Conservation (phyloP, 2,113 vertebrate species). For the Notarius lentiginosus region DNA sequence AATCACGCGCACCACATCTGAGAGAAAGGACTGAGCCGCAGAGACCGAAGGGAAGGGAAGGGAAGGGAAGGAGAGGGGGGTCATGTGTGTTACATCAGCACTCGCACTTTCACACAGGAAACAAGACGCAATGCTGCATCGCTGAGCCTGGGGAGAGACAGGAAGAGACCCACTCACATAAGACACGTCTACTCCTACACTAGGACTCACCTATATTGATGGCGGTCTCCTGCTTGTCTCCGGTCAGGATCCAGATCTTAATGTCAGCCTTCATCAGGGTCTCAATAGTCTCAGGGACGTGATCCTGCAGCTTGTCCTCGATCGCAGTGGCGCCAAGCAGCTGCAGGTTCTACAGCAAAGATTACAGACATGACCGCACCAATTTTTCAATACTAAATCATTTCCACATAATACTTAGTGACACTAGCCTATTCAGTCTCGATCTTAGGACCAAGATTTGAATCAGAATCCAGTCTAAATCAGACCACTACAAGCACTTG, state of each 20-base stretch:
- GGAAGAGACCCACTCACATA: background rate
- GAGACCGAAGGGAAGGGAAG: background rate
- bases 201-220: conserved; percentile 89
- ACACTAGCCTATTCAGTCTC: background rate
- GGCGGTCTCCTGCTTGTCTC: conserved; percentile 98
- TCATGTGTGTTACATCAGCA: conserved; percentile 30
- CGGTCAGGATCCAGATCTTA: conserved; percentile 98
- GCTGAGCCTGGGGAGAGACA: background rate
- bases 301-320: conserved; percentile 95
- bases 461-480: background rate
- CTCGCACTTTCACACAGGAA: conserved; percentile 24
- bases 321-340: conserved; percentile 96
- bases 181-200: background rate
- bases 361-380: background rate
- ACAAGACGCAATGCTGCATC: background rate
- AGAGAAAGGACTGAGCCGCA: conserved; percentile 27
- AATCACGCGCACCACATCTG: conserved; percentile 52
- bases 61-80: background rate
- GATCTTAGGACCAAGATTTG: background rate
- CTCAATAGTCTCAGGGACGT: conserved; percentile 97
- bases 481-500: background rate
- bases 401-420: background rate
- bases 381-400: background rate
- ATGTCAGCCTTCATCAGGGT: conserved; percentile 97
- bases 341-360: conserved; percentile 84